phyloP scores from a whole-genome alignment of 2,113 vertebrate species.

The Sylvia atricapilla region DNA sequence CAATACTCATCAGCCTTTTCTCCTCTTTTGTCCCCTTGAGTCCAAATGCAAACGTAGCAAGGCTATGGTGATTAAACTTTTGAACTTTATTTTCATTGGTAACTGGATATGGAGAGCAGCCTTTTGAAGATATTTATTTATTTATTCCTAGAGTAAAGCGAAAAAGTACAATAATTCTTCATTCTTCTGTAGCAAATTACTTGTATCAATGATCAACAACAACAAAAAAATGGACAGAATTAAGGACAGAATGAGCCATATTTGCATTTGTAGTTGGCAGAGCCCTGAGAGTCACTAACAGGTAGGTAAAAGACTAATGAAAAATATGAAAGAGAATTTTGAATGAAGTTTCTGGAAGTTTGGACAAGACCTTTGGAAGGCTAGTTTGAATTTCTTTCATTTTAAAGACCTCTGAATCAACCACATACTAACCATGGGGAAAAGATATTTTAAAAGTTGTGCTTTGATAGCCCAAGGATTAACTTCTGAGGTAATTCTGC shows the following conservation, averaged over 20 bases:
- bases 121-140: neutral
- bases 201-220: neutral
- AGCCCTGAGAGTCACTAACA: neutral
- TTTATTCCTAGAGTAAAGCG: neutral
- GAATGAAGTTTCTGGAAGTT: neutral
- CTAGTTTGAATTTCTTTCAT: neutral
- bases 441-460: neutral
- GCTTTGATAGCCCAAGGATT: neutral
- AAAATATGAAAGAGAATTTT: neutral
- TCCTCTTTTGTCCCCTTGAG: neutral
- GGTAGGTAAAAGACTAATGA: neutral
- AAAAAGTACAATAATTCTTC: neutral
- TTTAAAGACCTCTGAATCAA: neutral
- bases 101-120: neutral
- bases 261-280: neutral
- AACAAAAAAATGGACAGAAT: neutral
- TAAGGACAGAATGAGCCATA: neutral
- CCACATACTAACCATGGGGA: neutral
- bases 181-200: neutral
- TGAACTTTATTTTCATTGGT: neutral
- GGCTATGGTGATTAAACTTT: neutral
- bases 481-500: neutral
- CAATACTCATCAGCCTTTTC: neutral
- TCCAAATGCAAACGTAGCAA: neutral
- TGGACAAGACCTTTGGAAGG: neutral